These are phyloP conservation scores for Bagarius yarrelli DNA, from an alignment of 2,113 vertebrate species.

Conservation along the genomic window DNA sequence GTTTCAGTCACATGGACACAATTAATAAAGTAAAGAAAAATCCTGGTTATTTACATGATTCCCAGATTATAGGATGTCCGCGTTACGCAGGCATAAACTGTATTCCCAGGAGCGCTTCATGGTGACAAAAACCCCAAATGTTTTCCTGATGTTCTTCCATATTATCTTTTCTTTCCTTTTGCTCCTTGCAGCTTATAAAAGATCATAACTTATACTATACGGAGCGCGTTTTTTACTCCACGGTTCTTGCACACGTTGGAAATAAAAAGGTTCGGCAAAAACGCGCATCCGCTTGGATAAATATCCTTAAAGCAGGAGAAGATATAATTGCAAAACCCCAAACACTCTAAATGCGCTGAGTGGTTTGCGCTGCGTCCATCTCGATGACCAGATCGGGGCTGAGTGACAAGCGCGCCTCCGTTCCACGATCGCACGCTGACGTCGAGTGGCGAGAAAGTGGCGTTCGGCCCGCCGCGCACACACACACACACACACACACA, in stretches of 20 bases:
- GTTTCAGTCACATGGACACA: background rate
- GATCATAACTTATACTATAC: background rate
- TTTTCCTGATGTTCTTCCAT: background rate
- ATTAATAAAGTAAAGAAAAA: background rate
- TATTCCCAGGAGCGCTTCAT: background rate
- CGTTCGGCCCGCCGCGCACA: background rate
- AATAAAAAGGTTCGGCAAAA: background rate
- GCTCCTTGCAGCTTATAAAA: background rate
- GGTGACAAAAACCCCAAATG: background rate
- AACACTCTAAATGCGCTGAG: background rate
- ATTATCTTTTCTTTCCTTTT: background rate
- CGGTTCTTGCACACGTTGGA: background rate
- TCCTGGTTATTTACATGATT: background rate
- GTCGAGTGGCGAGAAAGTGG: slow-evolving; percentile 17
- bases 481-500: background rate
- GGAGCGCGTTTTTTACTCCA: background rate
- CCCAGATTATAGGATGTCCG: background rate
- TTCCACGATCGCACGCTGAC: slow-evolving; percentile 26
- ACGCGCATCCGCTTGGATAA: background rate
- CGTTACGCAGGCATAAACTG: background rate
- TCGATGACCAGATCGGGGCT: background rate
- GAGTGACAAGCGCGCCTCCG: slow-evolving; percentile 24
- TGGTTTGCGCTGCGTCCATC: background rate
- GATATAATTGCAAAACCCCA: background rate
- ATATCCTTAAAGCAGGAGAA: too few species aligned